A percentile compares a stretch with the other conserved stretches of the same genome.
These are phyloP conservation scores for Synanceia verrucosa DNA, from an alignment of 2,797 vertebrate genomes.

Conservation along the genomic window DNA sequence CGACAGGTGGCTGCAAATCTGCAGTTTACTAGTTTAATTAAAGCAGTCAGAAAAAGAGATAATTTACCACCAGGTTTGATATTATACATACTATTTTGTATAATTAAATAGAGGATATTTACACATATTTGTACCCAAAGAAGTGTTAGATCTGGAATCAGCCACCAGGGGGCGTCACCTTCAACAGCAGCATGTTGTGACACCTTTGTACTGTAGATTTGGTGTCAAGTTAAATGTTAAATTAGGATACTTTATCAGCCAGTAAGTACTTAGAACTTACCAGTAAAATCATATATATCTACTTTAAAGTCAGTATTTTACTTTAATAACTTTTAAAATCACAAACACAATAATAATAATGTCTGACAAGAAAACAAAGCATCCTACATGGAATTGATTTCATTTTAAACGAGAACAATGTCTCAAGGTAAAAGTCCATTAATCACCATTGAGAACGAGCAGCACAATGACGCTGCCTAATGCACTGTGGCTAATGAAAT, in stretches of 20 bases:
- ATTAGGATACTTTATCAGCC: background rate
- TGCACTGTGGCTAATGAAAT: slow-evolving; percentile 63
- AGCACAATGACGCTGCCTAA: slow-evolving; percentile 40
- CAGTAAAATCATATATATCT: background rate
- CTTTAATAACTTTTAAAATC: background rate
- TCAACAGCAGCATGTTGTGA: background rate
- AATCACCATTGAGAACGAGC: slow-evolving; percentile 46
- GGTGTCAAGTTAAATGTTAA: background rate
- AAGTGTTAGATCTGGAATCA: background rate
- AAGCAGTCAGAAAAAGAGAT: background rate
- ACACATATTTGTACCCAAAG: background rate
- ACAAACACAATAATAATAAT: background rate
- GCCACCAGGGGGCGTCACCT: slow-evolving; percentile 65
- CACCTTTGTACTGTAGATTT: background rate
- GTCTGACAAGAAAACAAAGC: slow-evolving; percentile 5
- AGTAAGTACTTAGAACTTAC: background rate
- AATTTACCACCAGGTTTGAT: background rate
- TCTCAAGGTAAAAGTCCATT: slow-evolving; percentile 38
- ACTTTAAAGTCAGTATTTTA: background rate
- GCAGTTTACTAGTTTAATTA: slow-evolving; percentile 11
- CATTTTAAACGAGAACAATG: slow-evolving; percentile 26
- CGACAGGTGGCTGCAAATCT: background rate
- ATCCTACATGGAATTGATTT: slow-evolving; percentile 19
- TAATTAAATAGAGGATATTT: background rate
- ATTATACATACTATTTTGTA: background rate